Evolutionary conservation across 2,797 vertebrate species (phyloP), one percentile per base, ranked within the genome.

Genomic region (Percopsis omiscomaycus): DNA sequence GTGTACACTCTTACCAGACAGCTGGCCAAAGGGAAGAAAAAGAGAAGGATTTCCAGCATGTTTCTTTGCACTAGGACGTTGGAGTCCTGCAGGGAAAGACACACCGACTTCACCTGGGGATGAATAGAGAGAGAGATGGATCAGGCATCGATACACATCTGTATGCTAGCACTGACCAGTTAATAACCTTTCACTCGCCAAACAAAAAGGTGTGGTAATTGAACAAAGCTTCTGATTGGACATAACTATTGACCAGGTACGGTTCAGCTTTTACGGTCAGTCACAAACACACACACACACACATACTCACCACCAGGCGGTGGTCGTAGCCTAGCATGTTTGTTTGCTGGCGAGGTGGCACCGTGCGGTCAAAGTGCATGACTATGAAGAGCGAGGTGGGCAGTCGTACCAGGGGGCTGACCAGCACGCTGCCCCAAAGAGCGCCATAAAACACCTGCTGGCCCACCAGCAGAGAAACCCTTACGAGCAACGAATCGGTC

Each of bases 1-100:
- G 54, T 30, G 55, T 42, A 15, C 5, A 5, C 14, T 83, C 94
- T 85, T 81, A 99, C 98, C 94, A 97, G 79, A 72, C 92, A 94
- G 59, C 90, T 86, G 46, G 90, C 93, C 64, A 98, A 93, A 0
- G 97, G 95, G 81, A 98, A 98, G 86, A 98, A 98, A 91, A 94
- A 95, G 30, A 99, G 94, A 44, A 97, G 92, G 49, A 98, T 93
- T 85, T 99, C 98, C 64, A 99, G 88, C 62, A 92, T 97, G 84
- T 98, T 98, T 77, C 98, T 95, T 73, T 99, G 97, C 67, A 99
- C 98, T 58, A 99, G 93, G 55, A 96, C 94, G 63, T 98, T 99
- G n/a, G 94, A 90, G 84, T 99, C 98, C 91, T 98, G 85, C 50
- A 99, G 92, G 0, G 94, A 94, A 1, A 93, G 91, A 69, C 95